Base-by-base conservation (phyloP, 2,888 invertebrate species). In the Hermaeophaga mercurialis region DNA sequence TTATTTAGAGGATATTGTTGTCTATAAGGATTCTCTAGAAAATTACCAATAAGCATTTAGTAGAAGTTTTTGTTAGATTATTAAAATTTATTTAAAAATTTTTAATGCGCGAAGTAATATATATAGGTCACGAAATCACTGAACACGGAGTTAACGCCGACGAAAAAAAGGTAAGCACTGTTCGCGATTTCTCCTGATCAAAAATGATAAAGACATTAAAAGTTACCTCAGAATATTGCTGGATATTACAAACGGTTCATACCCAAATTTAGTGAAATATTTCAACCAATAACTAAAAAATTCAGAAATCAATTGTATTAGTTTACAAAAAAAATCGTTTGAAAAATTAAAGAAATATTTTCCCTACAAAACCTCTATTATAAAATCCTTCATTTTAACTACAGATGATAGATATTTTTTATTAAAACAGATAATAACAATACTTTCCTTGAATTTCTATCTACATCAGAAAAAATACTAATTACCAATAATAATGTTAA, bases 331-430 rank as follows among this genome's bases (percentile, higher is more conserved):
- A n/a, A 19, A 54, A 24, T 38, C 46, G 1, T 46, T 54, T 15
- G 39, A 54, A 12, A 45, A 14, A 2, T 19, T 46, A 8, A 54
- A 54, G n/a, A 46, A 31, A 34, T 14, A 44, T 55, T 15, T 52
- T 65, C 11, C 48, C 36, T 19, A 44, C 47, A 1, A 44, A 56
- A 15, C 62, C 64, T 15, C 2, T 69, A 7, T 49, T 68, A 9
- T 61, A 70, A 58, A 71, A 69, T 50, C 72, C 72, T 75, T 75
- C 54, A 56, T 64, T 12, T 34, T 74, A 9, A 67, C 68, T 0
- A 74, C 75, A 0, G 76, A 75, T 55, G 76, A 75, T 0, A 68
- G 66, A n/a, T 70, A 56, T 77, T 77, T 50, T 62, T 24, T 3
- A 68, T 78, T n/a, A 18, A 69, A 3, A 76, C 69, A 0, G 75